Evolutionary conservation across 2,888 invertebrate species (phyloP), one percentile per base, ranked within the genome.

Genomic region (Hydraecia micacea): DNA sequence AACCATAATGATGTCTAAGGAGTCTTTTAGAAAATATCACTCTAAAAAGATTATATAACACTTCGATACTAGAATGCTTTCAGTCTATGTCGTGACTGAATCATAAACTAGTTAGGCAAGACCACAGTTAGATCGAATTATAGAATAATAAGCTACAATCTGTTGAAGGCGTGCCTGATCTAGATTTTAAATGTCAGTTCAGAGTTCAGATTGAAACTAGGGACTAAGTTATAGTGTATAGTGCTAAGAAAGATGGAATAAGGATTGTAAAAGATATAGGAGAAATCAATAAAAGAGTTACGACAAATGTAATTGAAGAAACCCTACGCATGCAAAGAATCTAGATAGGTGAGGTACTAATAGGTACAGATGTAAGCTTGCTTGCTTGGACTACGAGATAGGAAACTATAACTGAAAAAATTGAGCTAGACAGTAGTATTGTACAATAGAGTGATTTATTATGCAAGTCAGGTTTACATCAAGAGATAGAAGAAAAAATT

Each of bases 101-200:
- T 32, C 18, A 78, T 52, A 76, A 73, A 80, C 77, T 28, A 65
- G 88, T 82, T 87, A 82, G 46, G 73, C 70, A 84, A 87, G 68
- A 39, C 76, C n/a, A 70, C 13, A 75, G 6, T 58, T 11, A 79
- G 74, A 82, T 81, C 52, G 18, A 65, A 74, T 87, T 79, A 78
- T 55, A 81, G 81, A 87, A 84, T 81, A 87, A 82, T 78, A 66
- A 62, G 74, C 69, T 5, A 63, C 74, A 72, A 69, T 81, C 68
- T 62, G 28, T 36, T 76, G 69, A n/a, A 65, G 75, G 84, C 49
- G 77, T 67, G 79, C 79, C 25, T 84, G 88, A 63, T 87, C 87
- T 88, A 87, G 80, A 84, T 86, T 84, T 3, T 13, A 85, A 84
- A 85, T 72, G 78, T 42, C 80, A 85, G 55, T 84, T 85, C 85